Conservation (phyloP, 2,888 invertebrate genomes). For the Sturmia bella region DNA sequence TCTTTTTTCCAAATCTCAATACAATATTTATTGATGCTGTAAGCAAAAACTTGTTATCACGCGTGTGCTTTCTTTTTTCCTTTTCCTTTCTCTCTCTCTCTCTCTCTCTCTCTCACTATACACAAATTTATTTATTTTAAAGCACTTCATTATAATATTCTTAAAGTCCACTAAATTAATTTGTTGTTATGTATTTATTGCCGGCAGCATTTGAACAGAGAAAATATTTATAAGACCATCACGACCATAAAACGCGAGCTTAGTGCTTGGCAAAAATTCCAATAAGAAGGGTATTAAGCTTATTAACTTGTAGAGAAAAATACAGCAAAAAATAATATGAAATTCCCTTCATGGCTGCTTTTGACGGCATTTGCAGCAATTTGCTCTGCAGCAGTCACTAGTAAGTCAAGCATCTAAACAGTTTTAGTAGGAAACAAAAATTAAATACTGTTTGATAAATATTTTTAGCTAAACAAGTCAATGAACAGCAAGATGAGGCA, state of each 20-base stretch:
- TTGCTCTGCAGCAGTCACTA: constrained; percentile 13
- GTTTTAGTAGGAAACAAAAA: not conserved
- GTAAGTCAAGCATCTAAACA: constrained; percentile 48
- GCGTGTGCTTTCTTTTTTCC: not conserved
- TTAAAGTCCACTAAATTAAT: constrained; percentile 6
- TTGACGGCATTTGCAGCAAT: constrained; percentile 44
- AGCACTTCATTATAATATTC: constrained; percentile 27
- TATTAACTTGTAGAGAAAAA: not conserved
- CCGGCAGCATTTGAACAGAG: constrained; percentile 18
- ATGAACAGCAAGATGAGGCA: constrained; percentile 47
- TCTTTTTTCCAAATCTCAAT: not conserved
- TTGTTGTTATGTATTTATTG: constrained; percentile 31
- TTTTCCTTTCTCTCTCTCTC: too few relatives aligned
- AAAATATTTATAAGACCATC: constrained; percentile 64
- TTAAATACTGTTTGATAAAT: not conserved
- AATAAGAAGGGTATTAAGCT: constrained; percentile 18
- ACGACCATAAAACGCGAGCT: constrained; percentile 33
- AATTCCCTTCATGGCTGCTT: constrained; percentile 44
- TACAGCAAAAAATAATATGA: constrained; percentile 37
- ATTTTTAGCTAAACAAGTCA: constrained; percentile 20
- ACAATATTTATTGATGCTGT: constrained; percentile 5
- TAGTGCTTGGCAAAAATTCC: constrained; percentile 54
- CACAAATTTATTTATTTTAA: constrained; percentile 17
- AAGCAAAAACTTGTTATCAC: constrained; percentile 4
- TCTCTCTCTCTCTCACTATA: too few relatives aligned